Evolutionary conservation across 1,140 invertebrate genomes (phyloP).

Genomic region (Drosophila repletoides): DNA sequence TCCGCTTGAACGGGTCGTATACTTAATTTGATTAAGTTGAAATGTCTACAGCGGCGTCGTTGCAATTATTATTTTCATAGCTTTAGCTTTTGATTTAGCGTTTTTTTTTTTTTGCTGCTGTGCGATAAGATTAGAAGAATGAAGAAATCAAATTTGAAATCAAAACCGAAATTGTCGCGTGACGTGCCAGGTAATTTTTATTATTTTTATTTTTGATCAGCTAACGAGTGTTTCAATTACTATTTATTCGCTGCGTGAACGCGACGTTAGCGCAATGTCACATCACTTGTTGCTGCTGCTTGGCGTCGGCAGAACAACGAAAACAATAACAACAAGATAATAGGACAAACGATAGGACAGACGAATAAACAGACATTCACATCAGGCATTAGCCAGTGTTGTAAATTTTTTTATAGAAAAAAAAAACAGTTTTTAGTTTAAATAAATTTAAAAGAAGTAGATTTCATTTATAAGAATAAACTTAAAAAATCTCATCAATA

Average conservation of each 20-base stretch:
- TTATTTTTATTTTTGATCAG: conserved; percentile 13
- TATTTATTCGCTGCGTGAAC: not conserved
- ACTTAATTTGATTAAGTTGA: conserved; percentile 51
- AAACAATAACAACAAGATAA: too few species aligned
- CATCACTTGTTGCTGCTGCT: conserved; percentile 21
- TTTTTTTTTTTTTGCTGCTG: conserved; percentile 3
- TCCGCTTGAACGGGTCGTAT: conserved; percentile 53
- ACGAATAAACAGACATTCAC: not conserved
- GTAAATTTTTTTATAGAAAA: too few species aligned
- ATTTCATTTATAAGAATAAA: too few species aligned
- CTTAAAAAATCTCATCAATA: too few species aligned
- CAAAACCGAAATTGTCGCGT: conserved; percentile 51
- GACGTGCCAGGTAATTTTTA: conserved; percentile 25
- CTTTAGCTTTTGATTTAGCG: not conserved
- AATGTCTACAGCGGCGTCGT: not conserved
- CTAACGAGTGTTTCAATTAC: not conserved
- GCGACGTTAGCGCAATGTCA: conserved; percentile 34
- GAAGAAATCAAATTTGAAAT: conserved; percentile 45
- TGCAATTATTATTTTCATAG: conserved; percentile 10
- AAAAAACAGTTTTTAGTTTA: too few species aligned
- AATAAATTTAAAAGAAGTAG: too few species aligned
- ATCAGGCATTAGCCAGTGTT: too few species aligned
- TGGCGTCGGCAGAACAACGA: not conserved
- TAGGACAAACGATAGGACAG: not conserved
- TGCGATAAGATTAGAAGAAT: conserved; percentile 57